Conservation (phyloP, 2,113 vertebrate species). For the Galeopterus variegatus region DNA sequence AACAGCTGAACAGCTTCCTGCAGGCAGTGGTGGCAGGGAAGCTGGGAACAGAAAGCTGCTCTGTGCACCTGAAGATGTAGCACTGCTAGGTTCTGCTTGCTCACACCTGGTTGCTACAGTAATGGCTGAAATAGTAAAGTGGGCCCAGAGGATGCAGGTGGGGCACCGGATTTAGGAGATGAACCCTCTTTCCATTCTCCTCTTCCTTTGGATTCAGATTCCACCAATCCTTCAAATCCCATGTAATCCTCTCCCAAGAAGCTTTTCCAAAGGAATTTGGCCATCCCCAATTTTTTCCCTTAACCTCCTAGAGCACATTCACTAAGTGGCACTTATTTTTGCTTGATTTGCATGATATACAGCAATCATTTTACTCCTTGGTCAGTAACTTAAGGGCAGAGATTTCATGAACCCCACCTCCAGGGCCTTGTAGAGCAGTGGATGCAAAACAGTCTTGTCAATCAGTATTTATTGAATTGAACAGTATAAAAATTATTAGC, state of each 20-base stretch:
- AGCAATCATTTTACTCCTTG: not conserved
- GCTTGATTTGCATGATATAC: not conserved
- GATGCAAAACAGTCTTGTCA: not conserved
- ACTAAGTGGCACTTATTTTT: not conserved
- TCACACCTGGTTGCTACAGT: not conserved
- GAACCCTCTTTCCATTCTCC: not conserved
- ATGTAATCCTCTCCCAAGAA: not conserved
- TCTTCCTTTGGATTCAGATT: not conserved
- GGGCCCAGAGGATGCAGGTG: not conserved
- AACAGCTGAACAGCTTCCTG: not conserved
- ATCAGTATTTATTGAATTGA: not conserved
- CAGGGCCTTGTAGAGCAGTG: too few relatives aligned
- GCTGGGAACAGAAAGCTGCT: not conserved
- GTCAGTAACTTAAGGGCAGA: not conserved
- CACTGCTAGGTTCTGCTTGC: not conserved
- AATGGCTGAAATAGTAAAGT: not conserved
- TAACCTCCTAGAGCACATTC: not conserved
- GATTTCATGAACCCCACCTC: not conserved
- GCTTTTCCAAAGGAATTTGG: not conserved
- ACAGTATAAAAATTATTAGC: not conserved
- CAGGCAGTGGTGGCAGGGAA: not conserved
- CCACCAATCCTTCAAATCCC: not conserved
- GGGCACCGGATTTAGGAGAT: not conserved
- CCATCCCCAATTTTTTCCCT: not conserved
- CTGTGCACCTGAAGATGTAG: not conserved